Evolutionary conservation across 2,797 vertebrate genomes (phyloP), one percentile per base, ranked within the genome.

Genomic region (Rhyacichthys aspro): DNA sequence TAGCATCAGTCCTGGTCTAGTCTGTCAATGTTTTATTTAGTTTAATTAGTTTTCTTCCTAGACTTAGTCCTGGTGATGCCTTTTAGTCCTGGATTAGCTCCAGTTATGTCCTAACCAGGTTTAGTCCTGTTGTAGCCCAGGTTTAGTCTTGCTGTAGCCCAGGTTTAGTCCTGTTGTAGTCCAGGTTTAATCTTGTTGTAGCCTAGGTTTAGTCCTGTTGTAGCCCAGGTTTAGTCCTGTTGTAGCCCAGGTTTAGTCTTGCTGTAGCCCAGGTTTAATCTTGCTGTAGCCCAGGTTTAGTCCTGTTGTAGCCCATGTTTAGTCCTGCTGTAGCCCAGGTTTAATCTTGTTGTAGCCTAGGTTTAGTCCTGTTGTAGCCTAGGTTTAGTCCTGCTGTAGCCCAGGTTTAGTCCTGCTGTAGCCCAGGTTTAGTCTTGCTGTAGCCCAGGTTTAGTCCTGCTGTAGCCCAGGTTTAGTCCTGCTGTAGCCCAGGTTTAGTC

Each of bases 381-480:
- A 28, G 45, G 3, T 47, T 47, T 32, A 47, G 19, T 46, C 44
- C 44, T 46, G 44, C 11, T n/a, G 18, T 28, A n/a, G n/a, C n/a
- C n/a, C n/a, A 14, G 23, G 43, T 23, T 8, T 14, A 28, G 44
- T 45, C 45, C 14, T 32, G 14, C 12, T n/a, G 28, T 11, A n/a
- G 8, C 9, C 4, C 1, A 28, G 45, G 3, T 47, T 47, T 32
- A 47, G 19, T 46, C 44, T 18, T 46, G 44, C 11, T n/a, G 18
- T 28, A n/a, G n/a, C n/a, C n/a, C n/a, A 14, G 23, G 43, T 23
- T 8, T 14, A 28, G 44, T 45, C 45, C 14, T 32, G 14, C 12
- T n/a, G 28, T 11, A n/a, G 8, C 9, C 4, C 1, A 28, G 45
- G 3, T 47, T 47, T 32, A 47, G 19, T 46, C 44, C 44, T 46